These are phyloP conservation scores for Pseudococcus longispinus DNA, from an alignment of 2,888 invertebrate species.

Conservation along the genomic window DNA sequence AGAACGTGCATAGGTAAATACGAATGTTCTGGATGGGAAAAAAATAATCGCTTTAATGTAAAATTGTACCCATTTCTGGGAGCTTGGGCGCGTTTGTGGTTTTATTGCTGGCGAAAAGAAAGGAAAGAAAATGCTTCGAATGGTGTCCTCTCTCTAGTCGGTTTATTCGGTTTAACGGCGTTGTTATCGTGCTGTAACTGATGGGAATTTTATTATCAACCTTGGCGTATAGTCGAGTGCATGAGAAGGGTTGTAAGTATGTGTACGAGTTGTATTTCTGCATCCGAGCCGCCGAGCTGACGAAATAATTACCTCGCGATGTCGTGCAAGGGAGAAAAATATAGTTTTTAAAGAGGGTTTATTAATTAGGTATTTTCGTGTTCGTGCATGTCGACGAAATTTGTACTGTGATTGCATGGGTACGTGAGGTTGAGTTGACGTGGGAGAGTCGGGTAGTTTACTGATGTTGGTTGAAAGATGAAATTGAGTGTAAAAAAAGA, in stretches of 20 bases:
- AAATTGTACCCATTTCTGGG: not conserved
- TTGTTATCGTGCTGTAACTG: not conserved
- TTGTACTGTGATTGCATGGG: not conserved
- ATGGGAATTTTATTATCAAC: slow-evolving; percentile 15
- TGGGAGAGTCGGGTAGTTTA: not conserved
- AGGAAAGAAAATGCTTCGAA: not conserved
- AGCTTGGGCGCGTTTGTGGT: not conserved
- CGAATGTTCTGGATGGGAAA: not conserved
- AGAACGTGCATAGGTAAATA: not conserved
- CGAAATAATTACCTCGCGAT: not conserved
- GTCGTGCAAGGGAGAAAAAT: not conserved
- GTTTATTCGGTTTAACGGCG: not conserved
- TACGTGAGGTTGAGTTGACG: not conserved
- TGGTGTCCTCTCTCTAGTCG: not conserved
- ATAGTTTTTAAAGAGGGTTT: not conserved
- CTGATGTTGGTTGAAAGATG: no score
- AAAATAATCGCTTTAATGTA: not conserved
- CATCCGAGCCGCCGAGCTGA: not conserved
- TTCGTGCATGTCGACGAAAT: not conserved
- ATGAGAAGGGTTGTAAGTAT: not conserved
- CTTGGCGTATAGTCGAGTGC: not conserved
- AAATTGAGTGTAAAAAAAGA: no score
- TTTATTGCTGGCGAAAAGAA: not conserved
- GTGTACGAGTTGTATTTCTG: not conserved
- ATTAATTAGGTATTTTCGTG: slow-evolving; percentile 5